A percentile compares a stretch with the other conserved stretches of the same genome.
These are phyloP conservation scores for Lingula anatina DNA, from an alignment of 2,888 invertebrate genomes.

Conservation along the genomic window DNA sequence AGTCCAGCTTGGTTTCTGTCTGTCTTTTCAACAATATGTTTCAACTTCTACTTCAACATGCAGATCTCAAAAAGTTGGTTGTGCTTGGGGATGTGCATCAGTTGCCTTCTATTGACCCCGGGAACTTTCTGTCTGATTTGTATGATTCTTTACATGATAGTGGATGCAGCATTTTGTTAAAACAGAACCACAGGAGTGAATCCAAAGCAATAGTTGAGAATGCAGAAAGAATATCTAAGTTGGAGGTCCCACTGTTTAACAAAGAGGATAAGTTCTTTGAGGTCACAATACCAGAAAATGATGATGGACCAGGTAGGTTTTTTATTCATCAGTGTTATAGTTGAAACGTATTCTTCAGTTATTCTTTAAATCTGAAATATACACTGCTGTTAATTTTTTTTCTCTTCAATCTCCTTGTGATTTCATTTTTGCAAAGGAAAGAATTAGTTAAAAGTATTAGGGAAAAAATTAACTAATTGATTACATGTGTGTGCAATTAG, in stretches of 20 bases:
- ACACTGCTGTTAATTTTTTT: too few relatives aligned
- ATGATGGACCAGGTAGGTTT: too few relatives aligned
- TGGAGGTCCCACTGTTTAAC: slow-evolving; percentile 23
- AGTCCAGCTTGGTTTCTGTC: slow-evolving; percentile 40
- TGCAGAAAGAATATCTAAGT: slow-evolving; percentile 31
- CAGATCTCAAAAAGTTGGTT: slow-evolving; percentile 26
- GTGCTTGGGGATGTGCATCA: slow-evolving; percentile 41
- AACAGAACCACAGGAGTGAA: slow-evolving; percentile 39
- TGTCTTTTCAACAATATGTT: slow-evolving; percentile 28
- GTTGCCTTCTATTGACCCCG: slow-evolving; percentile 43
- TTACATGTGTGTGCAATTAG: too few relatives aligned
- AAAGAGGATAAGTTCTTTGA: slow-evolving; percentile 16
- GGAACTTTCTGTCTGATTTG: slow-evolving; percentile 35
- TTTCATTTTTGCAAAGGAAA: too few relatives aligned
- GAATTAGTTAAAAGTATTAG: too few relatives aligned
- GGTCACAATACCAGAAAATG: slow-evolving; percentile 7
- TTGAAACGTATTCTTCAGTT: too few relatives aligned
- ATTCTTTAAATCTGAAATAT: too few relatives aligned
- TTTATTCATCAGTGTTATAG: too few relatives aligned
- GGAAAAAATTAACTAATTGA: too few relatives aligned
- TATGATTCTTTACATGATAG: slow-evolving; percentile 11
- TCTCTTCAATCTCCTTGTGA: too few relatives aligned
- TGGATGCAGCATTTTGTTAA: slow-evolving; percentile 26
- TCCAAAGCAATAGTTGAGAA: slow-evolving; percentile 36
- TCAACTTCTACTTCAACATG: slow-evolving; percentile 21